Base-by-base conservation (phyloP, 2,888 invertebrate genomes). In the Noctua pronuba region DNA sequence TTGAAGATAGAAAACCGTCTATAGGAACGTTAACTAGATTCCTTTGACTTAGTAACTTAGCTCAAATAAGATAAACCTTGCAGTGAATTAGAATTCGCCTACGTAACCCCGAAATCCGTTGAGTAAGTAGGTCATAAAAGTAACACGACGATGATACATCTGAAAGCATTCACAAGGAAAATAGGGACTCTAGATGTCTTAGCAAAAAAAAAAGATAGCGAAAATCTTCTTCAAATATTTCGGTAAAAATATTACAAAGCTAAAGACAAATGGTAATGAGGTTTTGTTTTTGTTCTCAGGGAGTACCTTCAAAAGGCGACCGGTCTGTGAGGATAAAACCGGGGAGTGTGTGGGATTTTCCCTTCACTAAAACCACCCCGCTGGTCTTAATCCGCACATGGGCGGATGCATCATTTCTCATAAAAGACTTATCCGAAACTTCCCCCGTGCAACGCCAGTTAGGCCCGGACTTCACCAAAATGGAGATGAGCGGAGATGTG, bases 1-100 rank as follows among this genome's bases (percentile, higher is more conserved):
- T 49, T 79, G n/a, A 8, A 77, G n/a, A 41, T 10, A 62, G 35
- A 18, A 60, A 44, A 49, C 21, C 28, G 11, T 41, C 38, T 80
- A 8, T 31, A 35, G 24, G 24, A 78, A 66, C 13, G 41, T 62
- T 80, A 49, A 72, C 41, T 65, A 41, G 38, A 46, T 80, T 73
- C 35, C 52, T 49, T 67, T 79, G 44, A 58, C 35, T 78, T 8
- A 64, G 41, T 46, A 46, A 55, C 31, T 72, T 41, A 35, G 35
- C 13, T 31, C 46, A 69, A 55, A 82, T 82, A 69, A 69, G 62
- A 41, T 31, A 46, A 24, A 4, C 21, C 62, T 46, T 5, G 24
- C 24, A 64, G 35, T 68, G 38, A 72, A 77, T 83, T 77, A 77
- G 62, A 77, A 68, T 68, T 68, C 64, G n/a, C 35, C 65, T 24